Base-by-base conservation (phyloP, 2,888 invertebrate genomes). In the Pristionchus mayeri region DNA sequence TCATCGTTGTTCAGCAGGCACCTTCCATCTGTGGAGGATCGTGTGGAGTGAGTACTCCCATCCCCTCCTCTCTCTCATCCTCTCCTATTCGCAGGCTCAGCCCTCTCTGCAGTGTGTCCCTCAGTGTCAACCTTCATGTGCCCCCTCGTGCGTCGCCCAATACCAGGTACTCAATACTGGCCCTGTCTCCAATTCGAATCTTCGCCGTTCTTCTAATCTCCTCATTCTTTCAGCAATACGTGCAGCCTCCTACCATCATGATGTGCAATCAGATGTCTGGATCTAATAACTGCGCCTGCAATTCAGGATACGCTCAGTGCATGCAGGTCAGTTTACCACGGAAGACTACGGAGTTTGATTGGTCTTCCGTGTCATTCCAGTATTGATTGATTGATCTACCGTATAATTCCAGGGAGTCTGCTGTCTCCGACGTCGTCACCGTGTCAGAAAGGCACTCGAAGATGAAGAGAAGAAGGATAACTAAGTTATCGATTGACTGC, bases 221-320 rank as follows among this genome's bases (percentile, higher is more conserved):
- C 34, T 4, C 18, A 86, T 24, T 18, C 48, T 71, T 60, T 30
- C 87, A 88, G 85, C 81, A 44, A n/a, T 87, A 85, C 63, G 79
- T 86, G n/a, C 90, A 89, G 75, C 86, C 87, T 30, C 88, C 89
- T 18, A 87, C 90, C 24, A 90, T 90, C 86, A 88, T 87, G 37
- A 86, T 90, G 87, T 90, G 90, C 86, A 86, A 86, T 52, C 88
- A 88, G 82, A 85, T 85, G 40, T 85, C 86, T 24, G 87, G 88
- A 30, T 78, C 84, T 9, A 85, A 85, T 54, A 85, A 84, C 30
- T 91, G 91, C 86, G 88, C 90, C 24, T 91, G 91, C 85, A 89
- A 89, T 71, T 86, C 86, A 50, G 91, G 91, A 48, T 91, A 91
- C 85, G 87, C 89, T 21, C 91, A 91, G 85, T 91, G 91, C 85